Conservation (phyloP, 2,888 invertebrate species). For the Oxystoma pomonae region DNA sequence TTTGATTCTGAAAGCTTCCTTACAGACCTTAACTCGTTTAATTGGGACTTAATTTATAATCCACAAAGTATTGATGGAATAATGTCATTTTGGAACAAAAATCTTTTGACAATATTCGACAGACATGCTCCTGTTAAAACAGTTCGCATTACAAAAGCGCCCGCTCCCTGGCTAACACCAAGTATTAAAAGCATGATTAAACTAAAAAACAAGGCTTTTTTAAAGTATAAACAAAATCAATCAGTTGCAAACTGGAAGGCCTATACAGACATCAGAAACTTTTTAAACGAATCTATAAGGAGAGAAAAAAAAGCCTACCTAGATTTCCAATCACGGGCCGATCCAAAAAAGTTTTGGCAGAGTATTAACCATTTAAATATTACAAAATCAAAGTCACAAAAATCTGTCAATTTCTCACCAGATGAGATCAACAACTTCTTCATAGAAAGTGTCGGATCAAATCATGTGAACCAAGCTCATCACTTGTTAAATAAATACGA, state of each 20-base stretch:
- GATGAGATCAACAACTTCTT: not conserved
- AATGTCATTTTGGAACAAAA: not conserved
- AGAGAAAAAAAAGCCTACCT: not conserved
- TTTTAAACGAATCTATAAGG: not conserved
- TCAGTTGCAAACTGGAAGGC: not conserved
- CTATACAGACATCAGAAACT: not conserved
- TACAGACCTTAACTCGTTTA: too few species aligned
- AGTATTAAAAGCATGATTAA: not conserved
- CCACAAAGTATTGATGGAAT: not conserved
- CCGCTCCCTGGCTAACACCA: not conserved
- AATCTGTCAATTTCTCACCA: not conserved
- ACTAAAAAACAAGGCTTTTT: not conserved
- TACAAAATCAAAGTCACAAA: not conserved
- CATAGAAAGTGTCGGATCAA: not conserved
- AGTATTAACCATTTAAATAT: not conserved
- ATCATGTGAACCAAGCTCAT: not conserved
- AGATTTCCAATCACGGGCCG: not conserved
- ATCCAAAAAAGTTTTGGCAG: not conserved
- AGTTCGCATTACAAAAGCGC: not conserved
- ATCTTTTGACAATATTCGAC: not conserved
- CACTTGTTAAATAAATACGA: not conserved
- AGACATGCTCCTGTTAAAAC: not conserved
- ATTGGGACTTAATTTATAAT: not conserved
- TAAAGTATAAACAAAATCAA: not conserved
- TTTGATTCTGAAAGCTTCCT: not conserved